Conservation (phyloP, 2,113 vertebrate species). For the Sporophila hypoxantha region DNA sequence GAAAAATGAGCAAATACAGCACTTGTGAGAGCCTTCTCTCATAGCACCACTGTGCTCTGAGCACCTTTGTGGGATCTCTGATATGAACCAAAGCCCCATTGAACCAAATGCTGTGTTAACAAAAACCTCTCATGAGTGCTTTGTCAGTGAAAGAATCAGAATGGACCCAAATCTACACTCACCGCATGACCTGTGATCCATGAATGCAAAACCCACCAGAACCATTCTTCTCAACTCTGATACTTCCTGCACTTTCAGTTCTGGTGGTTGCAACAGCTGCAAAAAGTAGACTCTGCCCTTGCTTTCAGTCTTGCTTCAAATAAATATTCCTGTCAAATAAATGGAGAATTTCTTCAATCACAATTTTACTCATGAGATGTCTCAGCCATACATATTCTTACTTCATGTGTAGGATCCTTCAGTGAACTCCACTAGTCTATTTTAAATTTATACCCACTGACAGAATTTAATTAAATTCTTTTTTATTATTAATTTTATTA, state of each 20-base stretch:
- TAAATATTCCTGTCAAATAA: neutral
- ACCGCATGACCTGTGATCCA: fast-evolving
- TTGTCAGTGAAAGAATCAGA: neutral
- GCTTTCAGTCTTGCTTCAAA: neutral
- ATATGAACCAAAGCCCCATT: neutral
- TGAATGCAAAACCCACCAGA: neutral
- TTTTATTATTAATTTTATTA: neutral
- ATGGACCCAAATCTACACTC: neutral
- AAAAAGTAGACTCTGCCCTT: neutral
- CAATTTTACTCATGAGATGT: neutral
- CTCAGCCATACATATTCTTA: neutral
- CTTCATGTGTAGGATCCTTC: neutral
- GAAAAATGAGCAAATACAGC: neutral
- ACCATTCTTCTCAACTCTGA: neutral
- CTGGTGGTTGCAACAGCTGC: neutral
- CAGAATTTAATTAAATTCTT: neutral
- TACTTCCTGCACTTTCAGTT: neutral
- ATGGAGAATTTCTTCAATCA: neutral
- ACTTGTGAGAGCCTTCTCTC: neutral
- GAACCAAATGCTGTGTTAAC: neutral
- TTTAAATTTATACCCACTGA: neutral
- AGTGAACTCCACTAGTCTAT: neutral
- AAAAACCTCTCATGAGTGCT: neutral
- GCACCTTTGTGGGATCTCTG: neutral
- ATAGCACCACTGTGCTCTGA: neutral